phyloP scores from a whole-genome alignment of 1,140 invertebrate genomes.

The Rhopalosiphum maidis region DNA sequence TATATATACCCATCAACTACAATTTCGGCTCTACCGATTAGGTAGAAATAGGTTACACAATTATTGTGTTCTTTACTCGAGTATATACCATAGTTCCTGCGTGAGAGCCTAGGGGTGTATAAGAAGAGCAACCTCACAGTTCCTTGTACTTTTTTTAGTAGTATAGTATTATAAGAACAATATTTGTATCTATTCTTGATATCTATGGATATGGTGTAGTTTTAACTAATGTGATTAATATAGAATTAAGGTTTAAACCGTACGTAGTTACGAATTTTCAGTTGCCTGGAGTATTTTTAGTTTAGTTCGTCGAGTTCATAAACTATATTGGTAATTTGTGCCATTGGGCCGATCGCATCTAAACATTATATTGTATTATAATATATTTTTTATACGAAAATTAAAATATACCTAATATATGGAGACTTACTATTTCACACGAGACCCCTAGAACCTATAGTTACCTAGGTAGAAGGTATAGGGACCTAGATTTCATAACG shows the following conservation, averaged over 20 bases:
- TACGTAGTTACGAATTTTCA: neutral
- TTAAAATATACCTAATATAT: neutral
- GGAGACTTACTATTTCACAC: neutral
- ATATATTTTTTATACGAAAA: neutral
- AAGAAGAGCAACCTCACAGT: neutral
- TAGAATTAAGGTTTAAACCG: neutral
- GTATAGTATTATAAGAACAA: neutral
- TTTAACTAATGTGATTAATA: neutral
- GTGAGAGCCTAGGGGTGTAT: too few relatives aligned
- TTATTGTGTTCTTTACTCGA: too few relatives aligned
- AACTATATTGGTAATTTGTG: too few relatives aligned
- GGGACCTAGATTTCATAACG: neutral
- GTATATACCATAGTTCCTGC: too few relatives aligned
- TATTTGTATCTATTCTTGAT: neutral
- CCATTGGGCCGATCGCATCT: too few relatives aligned
- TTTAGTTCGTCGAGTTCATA: neutral
- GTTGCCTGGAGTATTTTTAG: neutral
- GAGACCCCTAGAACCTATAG: neutral
- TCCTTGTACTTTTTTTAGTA: neutral
- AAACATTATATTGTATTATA: too few relatives aligned
- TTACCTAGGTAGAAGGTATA: neutral
- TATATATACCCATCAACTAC: too few relatives aligned
- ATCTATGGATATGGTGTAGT: neutral
- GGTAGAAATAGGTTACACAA: too few relatives aligned
- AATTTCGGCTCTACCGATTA: too few relatives aligned